Evolutionary conservation across 2,797 vertebrate genomes (phyloP), one percentile per base, ranked within the genome.

Genomic region (Gallinago nigripennis): DNA sequence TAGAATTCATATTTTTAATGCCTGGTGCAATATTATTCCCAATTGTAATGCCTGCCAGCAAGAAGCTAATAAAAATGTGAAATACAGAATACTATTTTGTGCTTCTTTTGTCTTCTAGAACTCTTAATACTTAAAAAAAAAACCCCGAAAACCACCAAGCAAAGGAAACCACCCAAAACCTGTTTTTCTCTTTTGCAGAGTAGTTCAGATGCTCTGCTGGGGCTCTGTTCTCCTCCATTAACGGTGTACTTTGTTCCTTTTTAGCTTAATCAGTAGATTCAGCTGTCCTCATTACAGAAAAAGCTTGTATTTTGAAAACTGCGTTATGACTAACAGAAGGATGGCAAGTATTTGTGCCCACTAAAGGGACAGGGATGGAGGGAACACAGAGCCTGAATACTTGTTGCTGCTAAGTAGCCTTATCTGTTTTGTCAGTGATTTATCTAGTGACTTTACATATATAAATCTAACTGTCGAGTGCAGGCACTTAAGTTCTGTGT

Each of bases 21-120:
- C 97, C 97, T 97, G 97, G 97, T 98, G 94, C 97, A 98, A 97
- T 97, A 97, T 98, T 95, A 98, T 97, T 97, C 96, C 95, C 95
- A 97, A 97, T 91, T 98, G 97, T 98, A 98, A 97, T 98, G 97
- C 98, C 96, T 97, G 98, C 97, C 97, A 98, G 94, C 75, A 93
- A 95, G 92, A 97, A 96, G 72, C 96, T 97, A 98, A 98, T 98
- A 98, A 98, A 98, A 95, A 97, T 94, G 88, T 97, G 96, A 96
- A 97, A 95, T 96, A 95, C 86, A 93, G 96, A 97, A 82, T 87
- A 77, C 85, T 73, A 27, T 58, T 91, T 94, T 94, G 90, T 90
- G 92, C 89, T 78, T 82, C 95, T 95, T 92, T 96, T 89, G 45
- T 88, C 39, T 95, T 84, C 65, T 66, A 28, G 65, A 92, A 54